phyloP scores from a whole-genome alignment of 2,113 vertebrate species.

The Sula dactylatra region DNA sequence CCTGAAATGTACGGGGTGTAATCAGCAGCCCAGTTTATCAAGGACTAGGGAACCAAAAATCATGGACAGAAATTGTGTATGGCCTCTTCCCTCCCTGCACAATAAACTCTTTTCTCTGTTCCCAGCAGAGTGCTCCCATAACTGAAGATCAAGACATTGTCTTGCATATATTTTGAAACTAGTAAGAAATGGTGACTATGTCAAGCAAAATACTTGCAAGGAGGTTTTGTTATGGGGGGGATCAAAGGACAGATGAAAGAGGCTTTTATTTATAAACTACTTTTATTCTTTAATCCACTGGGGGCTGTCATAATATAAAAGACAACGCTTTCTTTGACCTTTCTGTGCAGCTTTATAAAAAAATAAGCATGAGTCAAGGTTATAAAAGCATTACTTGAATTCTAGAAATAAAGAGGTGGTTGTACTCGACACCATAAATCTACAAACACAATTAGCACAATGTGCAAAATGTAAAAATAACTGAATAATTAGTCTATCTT shows the following conservation, averaged over 20 bases:
- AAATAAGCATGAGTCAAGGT: conserved; percentile 28
- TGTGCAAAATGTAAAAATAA: conserved; percentile 30
- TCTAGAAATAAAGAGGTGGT: conserved; percentile 37
- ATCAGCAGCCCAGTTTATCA: neutral
- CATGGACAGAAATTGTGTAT: neutral
- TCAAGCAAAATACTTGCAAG: conserved; percentile 1
- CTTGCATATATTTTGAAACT: conserved; percentile 37
- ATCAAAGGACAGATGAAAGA: conserved; percentile 58
- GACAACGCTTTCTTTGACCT: conserved; percentile 40
- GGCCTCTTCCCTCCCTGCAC: neutral
- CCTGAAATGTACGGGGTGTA: neutral
- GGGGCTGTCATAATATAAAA: conserved; percentile 25
- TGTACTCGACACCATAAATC: conserved; percentile 2
- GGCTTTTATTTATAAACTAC: conserved; percentile 49
- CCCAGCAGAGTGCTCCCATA: neutral
- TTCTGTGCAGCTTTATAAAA: conserved; percentile 39
- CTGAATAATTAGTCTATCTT: neutral
- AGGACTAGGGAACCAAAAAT: neutral
- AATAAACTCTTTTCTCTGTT: neutral
- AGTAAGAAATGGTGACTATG: neutral
- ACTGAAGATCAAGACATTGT: neutral
- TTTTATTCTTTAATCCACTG: conserved; percentile 43
- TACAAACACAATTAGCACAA: neutral
- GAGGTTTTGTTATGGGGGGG: neutral
- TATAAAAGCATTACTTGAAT: conserved; percentile 38